Evolutionary conservation across 2,888 invertebrate species (phyloP).

Genomic region (Ephialtes manifestator): DNA sequence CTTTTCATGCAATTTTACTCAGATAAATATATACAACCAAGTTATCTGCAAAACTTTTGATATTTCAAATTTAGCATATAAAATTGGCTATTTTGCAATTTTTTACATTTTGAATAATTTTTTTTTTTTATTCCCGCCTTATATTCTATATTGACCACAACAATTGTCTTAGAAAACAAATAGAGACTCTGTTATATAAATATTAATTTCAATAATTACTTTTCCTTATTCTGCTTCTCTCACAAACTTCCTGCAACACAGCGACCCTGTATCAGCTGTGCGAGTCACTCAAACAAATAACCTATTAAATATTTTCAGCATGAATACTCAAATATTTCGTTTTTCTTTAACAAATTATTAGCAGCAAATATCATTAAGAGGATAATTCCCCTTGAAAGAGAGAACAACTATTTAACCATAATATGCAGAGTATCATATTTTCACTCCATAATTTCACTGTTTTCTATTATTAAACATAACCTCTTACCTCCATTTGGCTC

Average conservation of each 20-base stretch:
- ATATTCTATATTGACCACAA: neutral
- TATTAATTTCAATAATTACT: neutral
- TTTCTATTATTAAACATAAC: conserved; percentile 53
- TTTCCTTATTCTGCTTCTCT: neutral
- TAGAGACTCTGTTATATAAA: neutral
- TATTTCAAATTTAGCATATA: no score
- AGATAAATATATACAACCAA: no score
- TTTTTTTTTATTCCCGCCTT: neutral
- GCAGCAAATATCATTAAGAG: neutral
- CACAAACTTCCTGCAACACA: neutral
- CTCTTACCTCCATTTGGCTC: conserved; percentile 76
- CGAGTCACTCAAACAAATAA: no score
- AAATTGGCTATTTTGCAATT: no score
- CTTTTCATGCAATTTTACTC: neutral
- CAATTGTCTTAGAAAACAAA: no score
- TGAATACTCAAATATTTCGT: neutral
- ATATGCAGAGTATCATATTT: no score
- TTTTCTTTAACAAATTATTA: neutral
- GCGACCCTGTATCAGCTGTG: no score
- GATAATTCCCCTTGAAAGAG: neutral
- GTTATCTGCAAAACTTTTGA: no score
- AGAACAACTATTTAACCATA: neutral
- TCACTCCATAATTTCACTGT: conserved; percentile 1
- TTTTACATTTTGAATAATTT: neutral
- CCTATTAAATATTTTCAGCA: no score